Evolutionary conservation across 2,888 invertebrate genomes (phyloP).

Genomic region (Conops quadrifasciatus): DNA sequence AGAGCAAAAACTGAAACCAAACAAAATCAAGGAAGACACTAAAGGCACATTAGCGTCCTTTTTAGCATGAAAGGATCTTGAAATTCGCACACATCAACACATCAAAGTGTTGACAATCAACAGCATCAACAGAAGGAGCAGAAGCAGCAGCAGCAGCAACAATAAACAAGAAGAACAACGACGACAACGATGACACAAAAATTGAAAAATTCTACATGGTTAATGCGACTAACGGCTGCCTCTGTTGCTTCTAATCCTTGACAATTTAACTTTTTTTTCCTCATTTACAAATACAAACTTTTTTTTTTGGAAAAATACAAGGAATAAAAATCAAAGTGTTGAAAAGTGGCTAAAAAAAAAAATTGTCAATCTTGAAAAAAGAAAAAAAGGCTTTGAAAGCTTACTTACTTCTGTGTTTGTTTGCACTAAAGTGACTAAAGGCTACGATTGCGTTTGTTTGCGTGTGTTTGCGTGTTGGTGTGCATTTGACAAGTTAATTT

Average conservation of each 20-base stretch:
- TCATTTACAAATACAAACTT: no score
- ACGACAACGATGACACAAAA: neutral
- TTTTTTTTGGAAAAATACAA: neutral
- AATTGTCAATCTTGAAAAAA: conserved; percentile 48
- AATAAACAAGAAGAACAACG: neutral
- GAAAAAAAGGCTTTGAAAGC: conserved; percentile 40
- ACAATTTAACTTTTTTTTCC: neutral
- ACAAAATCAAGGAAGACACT: conserved; percentile 35
- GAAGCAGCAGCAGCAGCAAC: no score
- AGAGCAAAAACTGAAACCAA: neutral
- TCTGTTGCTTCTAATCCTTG: neutral
- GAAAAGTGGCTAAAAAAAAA: conserved; percentile 56
- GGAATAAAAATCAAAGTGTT: conserved; percentile 35
- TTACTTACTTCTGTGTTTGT: conserved; percentile 45
- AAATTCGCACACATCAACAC: conserved; percentile 35
- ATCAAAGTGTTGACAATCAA: conserved; percentile 40
- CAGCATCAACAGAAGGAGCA: neutral
- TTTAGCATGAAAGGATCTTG: conserved; percentile 19
- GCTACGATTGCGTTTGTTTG: neutral
- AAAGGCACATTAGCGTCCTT: conserved; percentile 39
- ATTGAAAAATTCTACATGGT: neutral
- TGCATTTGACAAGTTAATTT: conserved; percentile 55
- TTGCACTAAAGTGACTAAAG: conserved; percentile 19
- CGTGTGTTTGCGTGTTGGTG: conserved; percentile 39
- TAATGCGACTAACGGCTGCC: conserved; percentile 15